phyloP scores from a whole-genome alignment of 2,797 vertebrate genomes.

The Forpus xanthops region DNA sequence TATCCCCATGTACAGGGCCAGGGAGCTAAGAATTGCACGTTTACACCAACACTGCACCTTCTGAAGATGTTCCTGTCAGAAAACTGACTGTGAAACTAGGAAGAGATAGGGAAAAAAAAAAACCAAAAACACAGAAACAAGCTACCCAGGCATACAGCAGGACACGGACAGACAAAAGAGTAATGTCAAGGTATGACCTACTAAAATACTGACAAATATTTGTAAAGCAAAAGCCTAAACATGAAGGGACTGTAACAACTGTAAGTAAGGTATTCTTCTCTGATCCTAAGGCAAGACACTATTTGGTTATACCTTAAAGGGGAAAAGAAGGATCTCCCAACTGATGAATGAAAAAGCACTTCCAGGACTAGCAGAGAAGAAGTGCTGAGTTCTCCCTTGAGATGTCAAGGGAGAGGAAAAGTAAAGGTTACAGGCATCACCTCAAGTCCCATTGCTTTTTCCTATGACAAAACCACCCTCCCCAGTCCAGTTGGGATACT shows the following conservation, averaged over 20 bases:
- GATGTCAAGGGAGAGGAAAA: not conserved
- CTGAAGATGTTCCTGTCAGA: not conserved
- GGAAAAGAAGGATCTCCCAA: not conserved
- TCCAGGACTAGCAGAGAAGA: not conserved
- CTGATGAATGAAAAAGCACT: not conserved
- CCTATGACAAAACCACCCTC: not conserved
- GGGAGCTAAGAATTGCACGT: not conserved
- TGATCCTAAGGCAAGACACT: not conserved
- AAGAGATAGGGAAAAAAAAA: not conserved
- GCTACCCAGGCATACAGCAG: not conserved
- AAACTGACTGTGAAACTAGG: not conserved
- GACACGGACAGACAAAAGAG: not conserved
- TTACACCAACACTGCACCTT: not conserved
- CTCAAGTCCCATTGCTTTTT: not conserved
- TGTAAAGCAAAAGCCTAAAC: not conserved
- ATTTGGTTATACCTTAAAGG: not conserved
- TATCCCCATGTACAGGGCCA: rapidly evolving
- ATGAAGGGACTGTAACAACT: not conserved
- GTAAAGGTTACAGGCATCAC: not conserved
- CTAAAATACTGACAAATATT: not conserved
- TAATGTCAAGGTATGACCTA: not conserved
- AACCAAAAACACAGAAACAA: not conserved
- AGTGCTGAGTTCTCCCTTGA: not conserved
- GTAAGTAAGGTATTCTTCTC: not conserved
- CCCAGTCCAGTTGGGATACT: not conserved